These are phyloP conservation scores for Hypercompe scribonia DNA, from an alignment of 2,888 invertebrate genomes.

Conservation along the genomic window DNA sequence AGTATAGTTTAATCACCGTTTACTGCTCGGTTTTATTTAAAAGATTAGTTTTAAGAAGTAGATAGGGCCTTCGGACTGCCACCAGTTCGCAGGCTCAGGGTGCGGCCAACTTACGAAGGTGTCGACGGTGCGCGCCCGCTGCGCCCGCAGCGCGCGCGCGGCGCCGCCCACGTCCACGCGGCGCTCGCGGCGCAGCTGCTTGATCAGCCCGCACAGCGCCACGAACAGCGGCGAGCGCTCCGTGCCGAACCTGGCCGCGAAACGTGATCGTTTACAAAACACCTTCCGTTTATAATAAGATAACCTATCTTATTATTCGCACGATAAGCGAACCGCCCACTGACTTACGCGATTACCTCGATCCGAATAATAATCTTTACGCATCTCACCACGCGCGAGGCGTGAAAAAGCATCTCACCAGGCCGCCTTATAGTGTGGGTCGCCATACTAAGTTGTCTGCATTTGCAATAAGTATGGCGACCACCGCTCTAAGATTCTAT, in stretches of 20 bases:
- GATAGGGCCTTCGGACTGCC: neutral
- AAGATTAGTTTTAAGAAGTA: neutral
- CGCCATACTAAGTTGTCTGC: too few species aligned
- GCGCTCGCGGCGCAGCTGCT: constrained; percentile 93
- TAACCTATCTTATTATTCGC: too few species aligned
- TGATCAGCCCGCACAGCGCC: constrained; percentile 94
- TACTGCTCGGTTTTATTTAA: neutral
- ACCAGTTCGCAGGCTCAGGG: neutral
- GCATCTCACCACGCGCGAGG: too few species aligned
- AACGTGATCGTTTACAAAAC: neutral
- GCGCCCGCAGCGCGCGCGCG: constrained; percentile 93
- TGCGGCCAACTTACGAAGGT: constrained; percentile 89
- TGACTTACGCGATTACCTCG: too few species aligned
- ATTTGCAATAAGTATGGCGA: too few species aligned
- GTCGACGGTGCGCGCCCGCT: constrained; percentile 94
- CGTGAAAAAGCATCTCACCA: too few species aligned
- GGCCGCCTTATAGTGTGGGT: too few species aligned
- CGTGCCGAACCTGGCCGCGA: constrained; percentile 86
- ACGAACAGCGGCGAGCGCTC: constrained; percentile 96
- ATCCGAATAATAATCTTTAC: too few species aligned
- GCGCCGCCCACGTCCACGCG: constrained; percentile 95
- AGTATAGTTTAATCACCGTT: neutral
- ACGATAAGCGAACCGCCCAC: too few species aligned
- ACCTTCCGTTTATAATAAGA: too few species aligned
- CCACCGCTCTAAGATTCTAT: too few species aligned